phyloP scores from a whole-genome alignment of 2,888 invertebrate species.

The Patella caerulea region DNA sequence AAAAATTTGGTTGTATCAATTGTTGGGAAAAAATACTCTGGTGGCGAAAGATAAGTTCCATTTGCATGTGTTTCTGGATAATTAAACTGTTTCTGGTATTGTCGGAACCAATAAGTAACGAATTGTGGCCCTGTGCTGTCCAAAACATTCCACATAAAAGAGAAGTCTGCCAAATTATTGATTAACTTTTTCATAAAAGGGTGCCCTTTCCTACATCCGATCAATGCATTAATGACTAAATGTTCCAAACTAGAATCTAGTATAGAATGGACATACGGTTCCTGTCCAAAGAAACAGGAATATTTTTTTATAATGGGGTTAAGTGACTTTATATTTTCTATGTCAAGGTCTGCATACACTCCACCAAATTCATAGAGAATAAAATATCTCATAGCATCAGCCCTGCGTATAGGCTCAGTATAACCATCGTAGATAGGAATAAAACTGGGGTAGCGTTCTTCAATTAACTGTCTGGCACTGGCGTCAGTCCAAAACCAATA shows the following conservation, averaged over 20 bases:
- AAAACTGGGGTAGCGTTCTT: slow-evolving; percentile 56
- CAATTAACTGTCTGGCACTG: slow-evolving; percentile 60
- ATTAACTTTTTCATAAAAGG: slow-evolving; percentile 61
- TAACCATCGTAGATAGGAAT: slow-evolving; percentile 58
- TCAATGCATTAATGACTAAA: slow-evolving; percentile 62
- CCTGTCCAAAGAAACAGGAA: slow-evolving; percentile 61
- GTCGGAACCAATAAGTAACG: slow-evolving; percentile 48
- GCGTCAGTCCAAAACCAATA: slow-evolving; percentile 70
- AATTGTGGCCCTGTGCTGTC: slow-evolving; percentile 66
- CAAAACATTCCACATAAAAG: slow-evolving; percentile 61
- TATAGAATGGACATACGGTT: slow-evolving; percentile 63
- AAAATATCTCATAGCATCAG: slow-evolving; percentile 66
- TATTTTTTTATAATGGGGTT: slow-evolving; percentile 56
- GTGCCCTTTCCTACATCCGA: slow-evolving; percentile 58
- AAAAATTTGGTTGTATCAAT: slow-evolving; percentile 58
- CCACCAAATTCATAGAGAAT: slow-evolving; percentile 67
- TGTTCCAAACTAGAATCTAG: slow-evolving; percentile 60
- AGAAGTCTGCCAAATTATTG: slow-evolving; percentile 51
- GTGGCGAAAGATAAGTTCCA: slow-evolving; percentile 55
- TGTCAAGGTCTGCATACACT: slow-evolving; percentile 66
- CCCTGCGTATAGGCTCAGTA: slow-evolving; percentile 58
- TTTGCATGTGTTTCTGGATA: slow-evolving; percentile 35
- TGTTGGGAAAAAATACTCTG: slow-evolving; percentile 63
- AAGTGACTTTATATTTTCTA: slow-evolving; percentile 61
- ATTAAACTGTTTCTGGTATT: slow-evolving; percentile 38